Conservation (phyloP, 37 sponge, comb jelly and placozoan genomes). For the Ianthella basta region DNA sequence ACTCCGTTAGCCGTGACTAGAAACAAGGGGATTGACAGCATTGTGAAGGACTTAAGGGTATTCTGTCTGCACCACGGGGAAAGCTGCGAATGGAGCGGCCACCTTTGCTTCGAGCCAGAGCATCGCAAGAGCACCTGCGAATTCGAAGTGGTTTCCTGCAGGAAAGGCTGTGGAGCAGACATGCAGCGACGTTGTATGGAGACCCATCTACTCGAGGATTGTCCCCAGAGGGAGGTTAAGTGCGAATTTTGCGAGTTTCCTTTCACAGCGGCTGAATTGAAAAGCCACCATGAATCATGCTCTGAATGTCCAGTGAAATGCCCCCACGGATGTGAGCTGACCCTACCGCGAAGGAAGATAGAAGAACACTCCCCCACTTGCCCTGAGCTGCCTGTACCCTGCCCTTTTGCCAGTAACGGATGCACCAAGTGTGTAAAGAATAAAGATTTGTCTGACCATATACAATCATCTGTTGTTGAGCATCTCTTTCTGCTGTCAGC, state of each 20-base stretch:
- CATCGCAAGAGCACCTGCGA: not conserved
- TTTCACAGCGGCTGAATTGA: not conserved
- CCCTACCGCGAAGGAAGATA: not conserved
- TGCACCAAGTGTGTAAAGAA: not conserved
- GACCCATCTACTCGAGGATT: not conserved
- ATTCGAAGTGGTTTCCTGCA: not conserved
- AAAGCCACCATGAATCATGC: not conserved
- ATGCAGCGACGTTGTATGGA: not conserved
- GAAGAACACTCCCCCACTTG: not conserved
- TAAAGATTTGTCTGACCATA: not conserved
- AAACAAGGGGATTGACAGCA: constrained; percentile 12
- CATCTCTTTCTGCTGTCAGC: not conserved
- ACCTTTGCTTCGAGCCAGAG: constrained; percentile 3
- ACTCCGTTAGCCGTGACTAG: not conserved
- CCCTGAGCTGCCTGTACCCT: not conserved
- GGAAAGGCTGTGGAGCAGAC: not conserved
- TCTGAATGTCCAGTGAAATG: not conserved
- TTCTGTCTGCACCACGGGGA: not conserved
- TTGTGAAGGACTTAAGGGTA: constrained; percentile 4
- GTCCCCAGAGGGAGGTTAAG: not conserved
- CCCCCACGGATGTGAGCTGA: not conserved
- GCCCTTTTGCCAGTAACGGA: not conserved
- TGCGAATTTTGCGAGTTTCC: not conserved
- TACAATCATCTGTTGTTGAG: not conserved
- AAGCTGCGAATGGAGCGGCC: not conserved